Percentiles rank a stretch among this genome's conserved stretches.
Evolutionary conservation across 53 echinoderm and acorn worm species (phyloP).

Genomic region (Holothuria leucospilota): DNA sequence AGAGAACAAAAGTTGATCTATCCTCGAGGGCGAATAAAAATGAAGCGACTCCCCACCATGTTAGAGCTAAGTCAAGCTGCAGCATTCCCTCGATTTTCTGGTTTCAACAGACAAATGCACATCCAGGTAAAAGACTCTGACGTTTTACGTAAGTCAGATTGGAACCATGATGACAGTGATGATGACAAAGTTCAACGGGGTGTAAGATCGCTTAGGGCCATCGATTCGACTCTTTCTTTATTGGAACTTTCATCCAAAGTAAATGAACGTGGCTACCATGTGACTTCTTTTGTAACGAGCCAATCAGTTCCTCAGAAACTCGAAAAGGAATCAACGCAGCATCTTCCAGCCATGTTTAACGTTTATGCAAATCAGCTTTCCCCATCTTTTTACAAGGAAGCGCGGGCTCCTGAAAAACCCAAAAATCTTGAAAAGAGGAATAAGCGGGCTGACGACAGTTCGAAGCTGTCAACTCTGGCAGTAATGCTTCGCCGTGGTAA

Average conservation of each 20-base stretch:
- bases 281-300: constrained; percentile 61
- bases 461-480: no score
- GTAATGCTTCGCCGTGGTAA: no score
- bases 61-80: constrained; percentile 5
- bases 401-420: background rate
- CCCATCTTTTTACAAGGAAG: constrained; percentile 10
- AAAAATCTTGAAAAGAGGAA: no score
- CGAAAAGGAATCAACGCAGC: background rate
- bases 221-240: constrained; percentile 77
- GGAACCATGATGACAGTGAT: background rate
- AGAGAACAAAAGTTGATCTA: constrained; percentile 10
- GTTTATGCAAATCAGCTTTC: constrained; percentile 19
- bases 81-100: background rate
- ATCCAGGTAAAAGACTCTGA: no score
- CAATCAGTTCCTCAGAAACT: background rate
- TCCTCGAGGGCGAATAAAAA: constrained; percentile 11
- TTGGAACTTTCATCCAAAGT: constrained; percentile 74
- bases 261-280: constrained; percentile 57
- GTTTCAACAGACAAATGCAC: no score
- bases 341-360: constrained; percentile 12
- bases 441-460: no score
- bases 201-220: background rate
- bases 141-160: background rate
- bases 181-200: background rate
- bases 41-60: background rate